A percentile compares a stretch with the other conserved stretches of the same genome.
These are phyloP conservation scores for Australoheros scitulus DNA, from an alignment of 2,113 vertebrate species.

Conservation along the genomic window DNA sequence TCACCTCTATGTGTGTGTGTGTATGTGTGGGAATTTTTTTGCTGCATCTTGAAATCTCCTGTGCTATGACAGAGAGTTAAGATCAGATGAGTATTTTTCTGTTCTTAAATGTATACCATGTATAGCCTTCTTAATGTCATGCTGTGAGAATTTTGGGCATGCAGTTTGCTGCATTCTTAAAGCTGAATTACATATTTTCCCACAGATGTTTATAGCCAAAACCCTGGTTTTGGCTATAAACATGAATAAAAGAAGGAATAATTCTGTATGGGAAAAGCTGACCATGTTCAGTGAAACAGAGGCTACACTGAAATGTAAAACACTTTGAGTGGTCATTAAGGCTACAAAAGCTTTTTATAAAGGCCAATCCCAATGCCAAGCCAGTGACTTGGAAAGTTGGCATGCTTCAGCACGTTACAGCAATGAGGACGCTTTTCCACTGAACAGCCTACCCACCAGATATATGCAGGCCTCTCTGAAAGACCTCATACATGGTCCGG, in stretches of 20 bases:
- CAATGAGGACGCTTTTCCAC: neutral
- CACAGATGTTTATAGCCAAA: neutral
- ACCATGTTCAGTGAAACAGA: neutral
- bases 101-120: neutral
- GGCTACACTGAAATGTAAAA: neutral
- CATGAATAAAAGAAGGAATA: neutral
- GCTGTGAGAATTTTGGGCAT: no score
- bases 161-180: no score
- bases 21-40: neutral
- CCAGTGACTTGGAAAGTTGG: neutral
- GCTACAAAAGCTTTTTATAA: neutral
- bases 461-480: conserved; percentile 92
- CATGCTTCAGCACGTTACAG: neutral
- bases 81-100: neutral
- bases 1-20: neutral
- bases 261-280: neutral
- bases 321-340: neutral
- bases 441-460: conserved; percentile 82
- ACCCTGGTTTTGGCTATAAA: neutral
- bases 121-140: neutral
- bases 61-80: neutral
- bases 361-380: neutral
- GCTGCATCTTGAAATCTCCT: neutral
- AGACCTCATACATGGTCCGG: conserved; percentile 96
- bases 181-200: no score